These are phyloP conservation scores for Drosophila koepferae DNA, from an alignment of 2,888 invertebrate genomes.

Conservation along the genomic window DNA sequence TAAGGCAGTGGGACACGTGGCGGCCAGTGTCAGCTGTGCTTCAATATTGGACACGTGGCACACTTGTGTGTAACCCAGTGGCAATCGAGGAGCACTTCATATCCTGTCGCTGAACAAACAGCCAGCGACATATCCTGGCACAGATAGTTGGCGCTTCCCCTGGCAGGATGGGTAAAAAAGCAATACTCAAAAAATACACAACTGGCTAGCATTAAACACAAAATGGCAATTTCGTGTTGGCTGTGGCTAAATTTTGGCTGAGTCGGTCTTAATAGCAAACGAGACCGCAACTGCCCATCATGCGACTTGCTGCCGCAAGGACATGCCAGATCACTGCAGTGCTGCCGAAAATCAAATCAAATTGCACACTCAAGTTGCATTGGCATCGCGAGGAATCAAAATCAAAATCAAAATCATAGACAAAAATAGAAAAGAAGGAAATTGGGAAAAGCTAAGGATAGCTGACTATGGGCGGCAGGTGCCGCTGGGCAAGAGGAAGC, in stretches of 20 bases:
- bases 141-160: constrained; percentile 45
- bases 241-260: constrained; percentile 46
- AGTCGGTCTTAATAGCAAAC: constrained; percentile 56
- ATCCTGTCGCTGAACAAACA: constrained; percentile 72
- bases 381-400: constrained; percentile 69
- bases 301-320: constrained; percentile 54
- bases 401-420: constrained; percentile 31
- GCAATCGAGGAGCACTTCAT: constrained; percentile 70
- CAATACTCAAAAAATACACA: constrained; percentile 52
- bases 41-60: constrained; percentile 57
- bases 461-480: constrained; percentile 38
- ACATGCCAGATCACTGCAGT: constrained; percentile 51
- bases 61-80: constrained; percentile 52
- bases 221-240: constrained; percentile 73
- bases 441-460: constrained; percentile 12
- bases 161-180: constrained; percentile 13
- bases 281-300: constrained; percentile 61
- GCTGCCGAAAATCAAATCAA: constrained; percentile 78
- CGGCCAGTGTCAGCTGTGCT: constrained; percentile 1
- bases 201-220: constrained; percentile 71
- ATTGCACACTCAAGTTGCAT: constrained; percentile 77
- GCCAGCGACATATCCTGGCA: constrained; percentile 52
- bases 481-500: constrained; percentile 41
- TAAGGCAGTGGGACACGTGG: constrained; percentile 12
- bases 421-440: constrained; percentile 17